These are phyloP conservation scores for Eufriesea mexicana DNA, from an alignment of 1,140 invertebrate genomes.

Conservation along the genomic window DNA sequence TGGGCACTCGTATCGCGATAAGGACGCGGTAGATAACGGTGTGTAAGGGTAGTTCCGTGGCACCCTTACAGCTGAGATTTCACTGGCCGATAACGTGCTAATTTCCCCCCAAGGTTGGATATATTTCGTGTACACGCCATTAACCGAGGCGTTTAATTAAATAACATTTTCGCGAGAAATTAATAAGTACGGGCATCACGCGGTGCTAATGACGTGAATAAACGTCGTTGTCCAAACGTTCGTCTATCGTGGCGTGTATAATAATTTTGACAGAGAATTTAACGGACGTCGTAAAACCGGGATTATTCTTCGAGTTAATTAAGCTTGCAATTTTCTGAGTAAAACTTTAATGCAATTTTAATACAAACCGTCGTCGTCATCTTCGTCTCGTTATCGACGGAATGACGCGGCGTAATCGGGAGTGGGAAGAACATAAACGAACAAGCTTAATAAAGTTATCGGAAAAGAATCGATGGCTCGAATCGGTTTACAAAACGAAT, in stretches of 20 bases:
- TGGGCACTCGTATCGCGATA: constrained; percentile 54
- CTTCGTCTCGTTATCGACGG: too few relatives aligned
- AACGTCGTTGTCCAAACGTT: not conserved
- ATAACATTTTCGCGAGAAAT: constrained; percentile 45
- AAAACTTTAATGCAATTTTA: too few relatives aligned
- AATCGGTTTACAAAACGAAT: not conserved
- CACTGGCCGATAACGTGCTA: constrained; percentile 33
- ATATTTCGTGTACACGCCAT: constrained; percentile 44
- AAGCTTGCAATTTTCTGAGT: not conserved
- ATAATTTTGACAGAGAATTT: not conserved
- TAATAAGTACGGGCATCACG: constrained; percentile 20
- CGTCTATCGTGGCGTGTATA: not conserved
- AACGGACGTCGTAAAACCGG: not conserved
- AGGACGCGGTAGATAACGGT: constrained; percentile 48
- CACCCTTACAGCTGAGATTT: constrained; percentile 46
- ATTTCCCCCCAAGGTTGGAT: constrained; percentile 30
- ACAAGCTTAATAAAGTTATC: too few relatives aligned
- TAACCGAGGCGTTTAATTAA: constrained; percentile 32
- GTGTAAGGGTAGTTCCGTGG: constrained; percentile 36
- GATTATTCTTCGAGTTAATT: not conserved
- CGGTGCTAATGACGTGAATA: not conserved
- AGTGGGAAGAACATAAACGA: too few relatives aligned
- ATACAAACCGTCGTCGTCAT: too few relatives aligned
- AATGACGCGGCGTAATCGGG: too few relatives aligned
- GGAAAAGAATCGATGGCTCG: too few relatives aligned